Evolutionary conservation across 2,797 vertebrate genomes (phyloP), one percentile per base, ranked within the genome.

Genomic region (Hybognathus amarus): DNA sequence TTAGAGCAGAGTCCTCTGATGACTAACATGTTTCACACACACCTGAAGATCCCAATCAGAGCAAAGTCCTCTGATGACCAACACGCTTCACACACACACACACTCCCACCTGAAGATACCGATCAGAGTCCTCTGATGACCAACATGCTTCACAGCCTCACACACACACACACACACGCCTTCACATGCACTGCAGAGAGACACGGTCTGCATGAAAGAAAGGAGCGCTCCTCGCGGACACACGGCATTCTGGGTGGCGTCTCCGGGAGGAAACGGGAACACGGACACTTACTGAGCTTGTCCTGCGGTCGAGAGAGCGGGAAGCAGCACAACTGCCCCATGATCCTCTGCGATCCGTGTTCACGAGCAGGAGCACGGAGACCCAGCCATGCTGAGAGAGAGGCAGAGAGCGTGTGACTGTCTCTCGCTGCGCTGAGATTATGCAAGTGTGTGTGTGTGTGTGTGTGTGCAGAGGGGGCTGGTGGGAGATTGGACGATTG

Each of bases 321-420:
- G 88, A 99, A 98, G 94, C 98, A 99, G 96, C 98, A 99, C 86
- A 99, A 95, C 94, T 99, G 98, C 91, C 98, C 98, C 97, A 99
- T 99, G 94, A 89, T 87, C 82, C 85, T 33, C 77, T 24, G 87
- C 74, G 78, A 15, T 66, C 75, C 59, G 50, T 77, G 50, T 38
- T 52, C 40, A 61, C 10, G 59, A 27, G n/a, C 45, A 68, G 27
- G 88, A 77, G 82, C 47, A 52, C 86, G 73, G 42, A 45, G 30
- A 85, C 88, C 84, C 83, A 75, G 20, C 40, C 68, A 81, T 81
- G 66, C 20, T 79, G 59, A 13, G 59, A 77, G 38, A 10, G 91
- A 90, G 82, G 13, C 24, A 77, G 38, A 10, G 91, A 90, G 82
- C 88, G 89, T 79, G 61, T 87, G 50, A 27, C 74, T 61, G 74